Evolutionary conservation across 2,113 vertebrate species (phyloP).

Genomic region (Collichthys lucidus): DNA sequence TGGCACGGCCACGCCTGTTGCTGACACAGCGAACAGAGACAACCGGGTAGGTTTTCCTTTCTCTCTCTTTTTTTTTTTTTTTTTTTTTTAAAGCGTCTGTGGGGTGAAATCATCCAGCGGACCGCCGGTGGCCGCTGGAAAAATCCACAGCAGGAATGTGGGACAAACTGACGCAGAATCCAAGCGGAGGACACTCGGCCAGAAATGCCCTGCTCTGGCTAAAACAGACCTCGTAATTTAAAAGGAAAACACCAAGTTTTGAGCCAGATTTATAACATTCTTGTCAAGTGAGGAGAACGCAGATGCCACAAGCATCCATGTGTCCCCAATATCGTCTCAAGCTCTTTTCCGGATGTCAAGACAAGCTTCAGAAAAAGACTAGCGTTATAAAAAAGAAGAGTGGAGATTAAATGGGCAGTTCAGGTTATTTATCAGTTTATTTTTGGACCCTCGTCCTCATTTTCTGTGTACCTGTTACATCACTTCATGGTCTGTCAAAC

Average conservation of each 20-base stretch:
- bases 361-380: slow-evolving; percentile 1
- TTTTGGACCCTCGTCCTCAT: background rate
- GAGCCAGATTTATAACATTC: slow-evolving; percentile 46
- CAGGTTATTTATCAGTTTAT: background rate
- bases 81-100: slow-evolving; percentile 42
- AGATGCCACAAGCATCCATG: slow-evolving; percentile 44
- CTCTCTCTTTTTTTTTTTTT: slow-evolving; percentile 21
- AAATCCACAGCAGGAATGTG: slow-evolving; percentile 74
- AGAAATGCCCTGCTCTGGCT: slow-evolving; percentile 56
- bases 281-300: slow-evolving; percentile 40
- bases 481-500: too few species aligned
- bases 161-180: slow-evolving; percentile 68
- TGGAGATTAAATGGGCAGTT: background rate
- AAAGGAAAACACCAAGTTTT: slow-evolving; percentile 59
- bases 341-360: slow-evolving; percentile 8
- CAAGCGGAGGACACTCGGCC: slow-evolving; percentile 23
- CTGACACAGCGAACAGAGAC: slow-evolving; percentile 79
- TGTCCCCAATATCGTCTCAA: background rate
- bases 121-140: slow-evolving; percentile 63
- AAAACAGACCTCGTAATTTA: slow-evolving; percentile 54
- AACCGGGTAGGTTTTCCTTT: slow-evolving; percentile 70
- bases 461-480: too few species aligned
- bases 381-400: background rate
- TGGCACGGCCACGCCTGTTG: slow-evolving; percentile 76
- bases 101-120: slow-evolving; percentile 72